A percentile compares a stretch with the other conserved stretches of the same genome.
These are phyloP conservation scores for Delichon dasypus DNA, from an alignment of 2,797 vertebrate genomes.

Conservation along the genomic window DNA sequence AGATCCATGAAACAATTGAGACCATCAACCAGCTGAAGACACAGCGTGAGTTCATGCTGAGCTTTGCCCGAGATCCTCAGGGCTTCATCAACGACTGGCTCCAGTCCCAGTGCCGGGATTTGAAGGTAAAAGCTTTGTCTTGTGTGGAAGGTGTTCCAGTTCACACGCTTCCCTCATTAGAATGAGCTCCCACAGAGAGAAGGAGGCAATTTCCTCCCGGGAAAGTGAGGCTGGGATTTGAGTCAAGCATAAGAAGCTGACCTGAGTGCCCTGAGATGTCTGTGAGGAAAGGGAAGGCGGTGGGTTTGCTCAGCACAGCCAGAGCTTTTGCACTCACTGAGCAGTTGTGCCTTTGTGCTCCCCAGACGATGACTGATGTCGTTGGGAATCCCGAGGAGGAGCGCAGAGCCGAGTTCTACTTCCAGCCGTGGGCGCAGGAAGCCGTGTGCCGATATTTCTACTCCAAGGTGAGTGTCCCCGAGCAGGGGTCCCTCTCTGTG, in stretches of 20 bases:
- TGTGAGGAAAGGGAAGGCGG: background rate
- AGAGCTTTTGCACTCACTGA: background rate
- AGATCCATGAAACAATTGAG: constrained; percentile 99
- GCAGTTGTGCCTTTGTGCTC: background rate
- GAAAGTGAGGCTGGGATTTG: background rate
- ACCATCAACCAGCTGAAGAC: constrained; percentile 99
- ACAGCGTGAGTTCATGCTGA: constrained; percentile 99
- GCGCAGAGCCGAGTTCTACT: constrained; percentile 96
- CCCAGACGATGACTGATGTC: constrained; percentile 96
- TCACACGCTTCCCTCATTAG: background rate
- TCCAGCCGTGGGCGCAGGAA: constrained; percentile 99
- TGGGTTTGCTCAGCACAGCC: background rate
- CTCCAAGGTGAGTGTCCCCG: constrained; percentile 84
- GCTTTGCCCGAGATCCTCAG: constrained; percentile 97
- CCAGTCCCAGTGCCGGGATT: constrained; percentile 97
- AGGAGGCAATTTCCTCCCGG: background rate
- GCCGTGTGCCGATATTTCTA: constrained; percentile 98
- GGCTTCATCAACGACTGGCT: constrained; percentile 99
- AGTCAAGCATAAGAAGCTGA: background rate
- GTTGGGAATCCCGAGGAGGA: constrained; percentile 98
- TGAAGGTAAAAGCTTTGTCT: constrained; percentile 85
- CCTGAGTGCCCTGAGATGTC: background rate
- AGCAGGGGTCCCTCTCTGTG: accelerated
- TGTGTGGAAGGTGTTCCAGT: background rate
- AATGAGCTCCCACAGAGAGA: constrained; percentile 11